These are phyloP conservation scores for Blomia tropicalis DNA, from an alignment of 2,888 invertebrate species.

Conservation along the genomic window DNA sequence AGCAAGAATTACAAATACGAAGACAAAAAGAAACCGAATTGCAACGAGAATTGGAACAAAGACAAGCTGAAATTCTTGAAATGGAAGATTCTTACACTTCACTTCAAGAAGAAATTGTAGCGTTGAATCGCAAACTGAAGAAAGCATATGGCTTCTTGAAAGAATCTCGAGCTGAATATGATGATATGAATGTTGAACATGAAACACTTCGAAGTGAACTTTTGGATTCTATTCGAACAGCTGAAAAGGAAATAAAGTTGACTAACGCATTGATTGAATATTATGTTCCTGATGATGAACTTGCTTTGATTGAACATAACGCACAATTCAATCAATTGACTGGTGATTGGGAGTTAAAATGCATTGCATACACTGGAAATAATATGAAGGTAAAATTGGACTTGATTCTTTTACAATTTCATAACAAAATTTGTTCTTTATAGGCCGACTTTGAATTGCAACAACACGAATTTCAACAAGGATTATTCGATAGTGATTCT, in stretches of 20 bases:
- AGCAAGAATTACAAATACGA: conserved; percentile 59
- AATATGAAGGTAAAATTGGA: conserved; percentile 63
- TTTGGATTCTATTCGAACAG: conserved; percentile 73
- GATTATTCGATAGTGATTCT: too few relatives aligned
- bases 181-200: conserved; percentile 63
- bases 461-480: too few relatives aligned
- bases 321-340: conserved; percentile 96
- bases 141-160: conserved; percentile 24
- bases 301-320: conserved; percentile 69
- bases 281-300: conserved; percentile 67
- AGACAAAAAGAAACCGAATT: conserved; percentile 62
- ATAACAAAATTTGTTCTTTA: too few relatives aligned
- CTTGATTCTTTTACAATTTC: too few relatives aligned
- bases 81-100: conserved; percentile 86
- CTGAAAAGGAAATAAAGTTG: conserved; percentile 73
- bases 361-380: conserved; percentile 96
- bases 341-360: conserved; percentile 93
- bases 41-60: conserved; percentile 63
- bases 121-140: conserved; percentile 77
- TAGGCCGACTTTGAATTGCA: too few relatives aligned
- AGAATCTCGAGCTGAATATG: conserved; percentile 45
- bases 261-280: conserved; percentile 77
- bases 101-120: conserved; percentile 82
- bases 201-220: conserved; percentile 93
- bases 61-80: conserved; percentile 72